Conservation (phyloP, 2,113 vertebrate species). For the Agapornis roseicollis region DNA sequence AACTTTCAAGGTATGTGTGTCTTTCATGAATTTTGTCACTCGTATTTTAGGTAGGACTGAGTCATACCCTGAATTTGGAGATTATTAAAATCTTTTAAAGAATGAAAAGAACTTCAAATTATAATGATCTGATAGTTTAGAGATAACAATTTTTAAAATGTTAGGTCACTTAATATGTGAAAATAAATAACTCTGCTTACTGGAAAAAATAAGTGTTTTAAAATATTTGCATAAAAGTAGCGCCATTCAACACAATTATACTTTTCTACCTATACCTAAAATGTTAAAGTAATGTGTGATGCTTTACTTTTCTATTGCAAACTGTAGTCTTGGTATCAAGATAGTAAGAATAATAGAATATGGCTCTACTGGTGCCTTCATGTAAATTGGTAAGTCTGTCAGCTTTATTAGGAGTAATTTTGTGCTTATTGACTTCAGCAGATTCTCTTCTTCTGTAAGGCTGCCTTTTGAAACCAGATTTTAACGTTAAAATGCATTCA, state of each 20-base stretch:
- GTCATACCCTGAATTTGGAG: background rate
- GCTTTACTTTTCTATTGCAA: background rate
- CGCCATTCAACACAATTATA: background rate
- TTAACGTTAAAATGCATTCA: background rate
- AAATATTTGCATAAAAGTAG: background rate
- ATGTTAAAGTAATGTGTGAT: background rate
- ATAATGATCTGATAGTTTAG: background rate
- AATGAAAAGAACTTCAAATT: background rate
- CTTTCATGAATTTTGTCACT: background rate
- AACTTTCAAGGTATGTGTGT: background rate
- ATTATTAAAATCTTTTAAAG: background rate
- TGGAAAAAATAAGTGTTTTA: rapidly evolving
- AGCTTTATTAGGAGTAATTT: background rate
- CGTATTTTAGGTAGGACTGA: background rate
- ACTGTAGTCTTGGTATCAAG: background rate
- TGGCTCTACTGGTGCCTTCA: background rate
- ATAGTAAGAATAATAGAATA: background rate
- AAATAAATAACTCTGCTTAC: background rate
- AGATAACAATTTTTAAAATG: background rate
- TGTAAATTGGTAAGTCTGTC: background rate
- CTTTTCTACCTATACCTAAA: background rate
- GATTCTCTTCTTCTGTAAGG: background rate
- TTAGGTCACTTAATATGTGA: background rate
- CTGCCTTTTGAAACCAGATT: background rate
- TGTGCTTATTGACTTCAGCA: background rate